A percentile compares a stretch with the other conserved stretches of the same genome.
Evolutionary conservation across 2,797 vertebrate genomes (phyloP).

Genomic region (Thripadectes ignobilis): DNA sequence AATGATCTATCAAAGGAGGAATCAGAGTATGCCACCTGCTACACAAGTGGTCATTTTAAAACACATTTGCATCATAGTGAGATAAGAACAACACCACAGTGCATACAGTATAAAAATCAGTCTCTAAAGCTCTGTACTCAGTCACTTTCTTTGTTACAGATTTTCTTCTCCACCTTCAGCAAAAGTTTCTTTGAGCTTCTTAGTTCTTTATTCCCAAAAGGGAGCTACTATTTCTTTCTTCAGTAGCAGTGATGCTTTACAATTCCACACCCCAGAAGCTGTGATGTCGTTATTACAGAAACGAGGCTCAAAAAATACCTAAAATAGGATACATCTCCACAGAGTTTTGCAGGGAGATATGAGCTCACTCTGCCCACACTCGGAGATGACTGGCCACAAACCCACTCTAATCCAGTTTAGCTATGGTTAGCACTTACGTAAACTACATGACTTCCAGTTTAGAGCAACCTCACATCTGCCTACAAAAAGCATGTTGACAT

Average conservation of each 20-base stretch:
- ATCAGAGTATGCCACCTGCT: slow-evolving; percentile 26
- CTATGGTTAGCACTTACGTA: slow-evolving; percentile 58
- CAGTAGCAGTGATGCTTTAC: not conserved
- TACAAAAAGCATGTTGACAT: slow-evolving; percentile 19
- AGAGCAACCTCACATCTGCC: slow-evolving; percentile 48
- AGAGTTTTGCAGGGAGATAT: slow-evolving; percentile 24
- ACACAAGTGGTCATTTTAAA: slow-evolving; percentile 46
- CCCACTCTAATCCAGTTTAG: slow-evolving; percentile 59
- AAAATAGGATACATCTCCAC: slow-evolving; percentile 27
- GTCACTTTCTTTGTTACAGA: not conserved
- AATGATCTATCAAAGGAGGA: slow-evolving; percentile 22
- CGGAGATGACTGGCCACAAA: slow-evolving; percentile 49
- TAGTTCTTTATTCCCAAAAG: not conserved
- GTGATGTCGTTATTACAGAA: slow-evolving; percentile 21
- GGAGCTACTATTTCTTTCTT: not conserved
- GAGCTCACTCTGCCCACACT: slow-evolving; percentile 59
- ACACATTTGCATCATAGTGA: slow-evolving; percentile 25
- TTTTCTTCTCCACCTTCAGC: not conserved
- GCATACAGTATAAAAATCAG: accelerated
- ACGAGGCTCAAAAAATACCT: not conserved
- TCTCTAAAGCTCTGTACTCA: not conserved
- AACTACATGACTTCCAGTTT: slow-evolving; percentile 44
- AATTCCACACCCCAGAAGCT: not conserved
- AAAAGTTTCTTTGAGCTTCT: not conserved
- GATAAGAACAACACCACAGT: not conserved